These are phyloP conservation scores for Rattus rattus DNA, from an alignment of 2,113 vertebrate genomes.

Conservation along the genomic window DNA sequence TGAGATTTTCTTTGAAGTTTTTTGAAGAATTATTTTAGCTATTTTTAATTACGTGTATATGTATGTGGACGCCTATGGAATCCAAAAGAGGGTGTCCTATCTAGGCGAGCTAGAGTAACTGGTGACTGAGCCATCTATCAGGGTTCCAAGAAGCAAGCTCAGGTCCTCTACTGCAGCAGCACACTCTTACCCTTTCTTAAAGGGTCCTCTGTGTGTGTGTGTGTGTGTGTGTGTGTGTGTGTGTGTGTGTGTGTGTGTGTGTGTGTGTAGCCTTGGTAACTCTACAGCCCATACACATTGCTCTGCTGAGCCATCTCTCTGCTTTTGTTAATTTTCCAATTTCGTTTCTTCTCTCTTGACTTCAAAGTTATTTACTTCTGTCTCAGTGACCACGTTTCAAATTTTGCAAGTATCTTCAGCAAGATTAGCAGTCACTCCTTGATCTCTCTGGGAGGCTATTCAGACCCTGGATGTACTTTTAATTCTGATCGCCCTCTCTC, in stretches of 20 bases:
- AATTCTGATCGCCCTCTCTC: neutral
- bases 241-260: too few relatives aligned
- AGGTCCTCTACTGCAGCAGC: neutral
- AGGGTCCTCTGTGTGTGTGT: too few relatives aligned
- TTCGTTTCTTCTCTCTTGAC: neutral
- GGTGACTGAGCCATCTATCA: too few relatives aligned
- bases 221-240: too few relatives aligned
- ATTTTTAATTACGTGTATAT: neutral
- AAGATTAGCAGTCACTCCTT: neutral
- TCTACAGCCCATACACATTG: too few relatives aligned
- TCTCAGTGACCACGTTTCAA: constrained; percentile 35
- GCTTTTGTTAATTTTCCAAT: neutral
- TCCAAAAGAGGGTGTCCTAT: neutral
- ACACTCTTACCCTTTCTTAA: neutral
- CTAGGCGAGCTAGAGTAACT: neutral
- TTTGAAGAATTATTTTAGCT: neutral
- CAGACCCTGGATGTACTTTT: neutral
- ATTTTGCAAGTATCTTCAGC: constrained; percentile 26
- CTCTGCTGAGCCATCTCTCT: too few relatives aligned
- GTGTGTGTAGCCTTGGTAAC: too few relatives aligned
- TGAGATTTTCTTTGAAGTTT: neutral
- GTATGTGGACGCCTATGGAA: neutral
- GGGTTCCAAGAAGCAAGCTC: neutral
- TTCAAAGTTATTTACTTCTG: constrained; percentile 41
- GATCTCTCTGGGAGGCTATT: neutral